Evolutionary conservation across 2,888 invertebrate species (phyloP).

Genomic region (Priocnemis perturbator): DNA sequence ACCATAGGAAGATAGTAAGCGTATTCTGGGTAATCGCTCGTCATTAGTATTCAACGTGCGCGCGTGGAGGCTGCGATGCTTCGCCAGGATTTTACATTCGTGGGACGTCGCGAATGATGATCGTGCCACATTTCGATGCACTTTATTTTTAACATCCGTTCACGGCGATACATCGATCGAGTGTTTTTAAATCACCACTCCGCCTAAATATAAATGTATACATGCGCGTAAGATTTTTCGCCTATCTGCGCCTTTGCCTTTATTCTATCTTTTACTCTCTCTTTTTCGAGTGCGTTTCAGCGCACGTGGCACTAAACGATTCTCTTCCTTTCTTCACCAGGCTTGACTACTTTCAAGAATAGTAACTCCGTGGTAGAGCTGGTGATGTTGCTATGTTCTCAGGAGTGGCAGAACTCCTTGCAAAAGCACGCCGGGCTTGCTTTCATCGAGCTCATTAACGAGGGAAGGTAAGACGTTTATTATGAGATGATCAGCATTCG

Average conservation of each 20-base stretch:
- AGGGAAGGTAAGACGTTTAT: constrained; percentile 82
- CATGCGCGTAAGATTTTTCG: neutral
- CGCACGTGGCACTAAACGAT: constrained; percentile 22
- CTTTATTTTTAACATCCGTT: constrained; percentile 54
- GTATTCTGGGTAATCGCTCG: constrained; percentile 41
- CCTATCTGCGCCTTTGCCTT: neutral
- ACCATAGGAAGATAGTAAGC: constrained; percentile 48
- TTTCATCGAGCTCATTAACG: constrained; percentile 99
- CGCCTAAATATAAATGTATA: too few relatives aligned
- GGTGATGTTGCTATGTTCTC: constrained; percentile 99
- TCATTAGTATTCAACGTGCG: constrained; percentile 58
- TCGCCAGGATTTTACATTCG: constrained; percentile 59
- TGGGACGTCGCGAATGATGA: constrained; percentile 50
- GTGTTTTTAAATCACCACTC: constrained; percentile 40
- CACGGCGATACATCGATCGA: constrained; percentile 35
- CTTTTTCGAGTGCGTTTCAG: neutral
- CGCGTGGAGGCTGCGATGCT: constrained; percentile 37
- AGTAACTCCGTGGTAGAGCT: constrained; percentile 98
- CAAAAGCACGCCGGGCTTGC: constrained; percentile 99
- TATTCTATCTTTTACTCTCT: neutral
- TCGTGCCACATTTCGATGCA: constrained; percentile 56
- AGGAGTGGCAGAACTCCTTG: constrained; percentile 99
- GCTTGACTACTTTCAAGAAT: constrained; percentile 97
- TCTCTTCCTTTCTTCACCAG: constrained; percentile 73
- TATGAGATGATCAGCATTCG: constrained; percentile 9